Percentiles rank a stretch among this genome's conserved stretches.
These are phyloP conservation scores for Ganaspis sp. DNA, from an alignment of 1,140 invertebrate species.

Conservation along the genomic window DNA sequence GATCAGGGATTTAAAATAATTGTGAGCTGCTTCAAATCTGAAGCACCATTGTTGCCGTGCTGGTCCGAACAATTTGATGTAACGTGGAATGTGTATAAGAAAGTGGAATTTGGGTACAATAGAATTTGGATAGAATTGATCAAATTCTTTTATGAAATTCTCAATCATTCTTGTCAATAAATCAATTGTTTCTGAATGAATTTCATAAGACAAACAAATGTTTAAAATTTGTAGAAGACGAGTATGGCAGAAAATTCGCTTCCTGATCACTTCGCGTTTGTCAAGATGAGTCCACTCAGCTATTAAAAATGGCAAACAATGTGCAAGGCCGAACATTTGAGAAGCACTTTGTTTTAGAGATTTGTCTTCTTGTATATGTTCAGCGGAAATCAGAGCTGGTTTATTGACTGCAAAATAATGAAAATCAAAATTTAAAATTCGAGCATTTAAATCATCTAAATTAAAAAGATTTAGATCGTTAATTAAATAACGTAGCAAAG, in stretches of 20 bases:
- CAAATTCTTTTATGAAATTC: conserved; percentile 40
- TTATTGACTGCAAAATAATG: conserved; percentile 36
- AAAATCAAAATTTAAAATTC: conserved; percentile 43
- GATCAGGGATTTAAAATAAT: conserved; percentile 42
- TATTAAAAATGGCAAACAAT: conserved; percentile 41
- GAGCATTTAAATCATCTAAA: conserved; percentile 41
- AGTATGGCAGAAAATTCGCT: conserved; percentile 34
- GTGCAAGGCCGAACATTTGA: conserved; percentile 5
- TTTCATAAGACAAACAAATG: conserved; percentile 48
- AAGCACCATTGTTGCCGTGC: conserved; percentile 44
- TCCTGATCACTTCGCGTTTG: background rate
- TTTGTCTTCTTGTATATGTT: background rate
- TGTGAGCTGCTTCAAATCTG: conserved; percentile 42
- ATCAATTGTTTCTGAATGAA: conserved; percentile 33
- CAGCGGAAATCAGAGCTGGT: background rate
- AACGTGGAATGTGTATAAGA: conserved; percentile 43
- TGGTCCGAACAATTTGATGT: conserved; percentile 49
- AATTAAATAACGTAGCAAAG: conserved; percentile 37
- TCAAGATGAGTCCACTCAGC: conserved; percentile 22
- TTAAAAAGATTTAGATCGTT: conserved; percentile 32
- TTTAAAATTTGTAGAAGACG: conserved; percentile 50
- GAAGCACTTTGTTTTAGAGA: conserved; percentile 18
- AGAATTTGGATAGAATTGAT: conserved; percentile 35
- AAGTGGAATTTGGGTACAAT: conserved; percentile 54
- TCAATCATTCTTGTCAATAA: conserved; percentile 46